Conservation (phyloP, 2,797 vertebrate genomes). For the Microtus obscurus region DNA sequence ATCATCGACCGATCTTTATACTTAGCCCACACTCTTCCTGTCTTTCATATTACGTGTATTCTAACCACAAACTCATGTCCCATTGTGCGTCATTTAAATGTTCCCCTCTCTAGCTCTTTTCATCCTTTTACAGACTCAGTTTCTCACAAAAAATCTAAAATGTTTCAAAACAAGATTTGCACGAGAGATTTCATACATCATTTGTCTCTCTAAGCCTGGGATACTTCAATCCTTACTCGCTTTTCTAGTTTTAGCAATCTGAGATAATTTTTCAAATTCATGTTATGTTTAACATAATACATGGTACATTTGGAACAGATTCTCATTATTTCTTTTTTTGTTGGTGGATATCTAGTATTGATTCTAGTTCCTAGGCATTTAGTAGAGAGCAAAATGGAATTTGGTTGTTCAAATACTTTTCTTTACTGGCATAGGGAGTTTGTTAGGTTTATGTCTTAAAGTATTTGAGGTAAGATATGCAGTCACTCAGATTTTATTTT, state of each 20-base stretch:
- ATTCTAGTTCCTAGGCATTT: not conserved
- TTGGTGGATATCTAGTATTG: not conserved
- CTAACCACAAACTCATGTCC: fast-evolving
- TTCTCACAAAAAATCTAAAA: not conserved
- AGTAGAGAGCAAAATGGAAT: not conserved
- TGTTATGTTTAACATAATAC: not conserved
- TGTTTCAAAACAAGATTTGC: not conserved
- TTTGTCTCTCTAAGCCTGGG: not conserved
- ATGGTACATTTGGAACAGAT: not conserved
- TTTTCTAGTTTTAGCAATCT: not conserved
- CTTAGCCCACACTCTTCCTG: not conserved
- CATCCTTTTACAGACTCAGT: not conserved
- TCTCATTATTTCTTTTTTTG: not conserved
- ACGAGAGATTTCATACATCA: not conserved
- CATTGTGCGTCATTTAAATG: not conserved
- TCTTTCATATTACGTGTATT: not conserved
- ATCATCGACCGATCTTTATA: not conserved
- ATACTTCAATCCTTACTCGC: not conserved
- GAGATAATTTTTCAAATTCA: not conserved
- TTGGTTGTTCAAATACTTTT: not conserved
- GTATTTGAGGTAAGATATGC: not conserved
- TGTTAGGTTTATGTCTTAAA: not conserved
- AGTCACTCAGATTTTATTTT: not conserved
- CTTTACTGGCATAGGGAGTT: not conserved
- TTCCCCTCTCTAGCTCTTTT: not conserved